Evolutionary conservation across 2,113 vertebrate species (phyloP), one percentile per base, ranked within the genome.

Genomic region (Reinhardtius hippoglossoides): DNA sequence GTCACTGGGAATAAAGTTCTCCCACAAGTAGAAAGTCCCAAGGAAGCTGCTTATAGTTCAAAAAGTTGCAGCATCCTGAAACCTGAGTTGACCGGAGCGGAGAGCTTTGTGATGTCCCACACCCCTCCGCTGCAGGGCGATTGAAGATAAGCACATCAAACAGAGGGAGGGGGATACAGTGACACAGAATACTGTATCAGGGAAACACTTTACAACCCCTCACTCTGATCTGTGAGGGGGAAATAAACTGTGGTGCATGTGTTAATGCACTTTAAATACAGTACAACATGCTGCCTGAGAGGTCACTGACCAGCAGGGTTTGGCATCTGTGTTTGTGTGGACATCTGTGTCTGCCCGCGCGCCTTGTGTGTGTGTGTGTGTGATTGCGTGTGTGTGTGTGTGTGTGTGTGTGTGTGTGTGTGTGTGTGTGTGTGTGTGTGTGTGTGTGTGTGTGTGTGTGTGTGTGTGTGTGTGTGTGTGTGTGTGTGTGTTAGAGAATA

Each of bases 191-290:
- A 79, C 78, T 63, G 82, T 75, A 83, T 76, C 48, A 68, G 74
- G 79, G 65, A 84, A 87, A 83, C 83, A 67, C 79, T 91, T 90
- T 87, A 82, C 35, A 65, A 62, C 67, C 59, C 55, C 26, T 83
- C 59, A 48, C 68, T 42, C 66, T 74, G 65, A 71, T 52, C 65
- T 61, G 68, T 67, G 78, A 59, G 3, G 16, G n/a, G 35, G 52
- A 18, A 20, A 76, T 6, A 67, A 78, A 46, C 71, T 42, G 57
- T 66, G 74, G 24, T 42, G 87, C 85, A 92, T 91, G 89, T 91
- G 91, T 77, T 88, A 88, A 89, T 92, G 84, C 85, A 84, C 84
- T 91, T 89, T 88, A 89, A 91, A 89, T 82, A 79, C 57, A 71
- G 46, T 76, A 60, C 67, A 83, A 70, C 83, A 65, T 83, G 77